A percentile compares a stretch with the other conserved stretches of the same genome.
These are phyloP conservation scores for Galbula dea DNA, from an alignment of 2,113 vertebrate species.

Conservation along the genomic window DNA sequence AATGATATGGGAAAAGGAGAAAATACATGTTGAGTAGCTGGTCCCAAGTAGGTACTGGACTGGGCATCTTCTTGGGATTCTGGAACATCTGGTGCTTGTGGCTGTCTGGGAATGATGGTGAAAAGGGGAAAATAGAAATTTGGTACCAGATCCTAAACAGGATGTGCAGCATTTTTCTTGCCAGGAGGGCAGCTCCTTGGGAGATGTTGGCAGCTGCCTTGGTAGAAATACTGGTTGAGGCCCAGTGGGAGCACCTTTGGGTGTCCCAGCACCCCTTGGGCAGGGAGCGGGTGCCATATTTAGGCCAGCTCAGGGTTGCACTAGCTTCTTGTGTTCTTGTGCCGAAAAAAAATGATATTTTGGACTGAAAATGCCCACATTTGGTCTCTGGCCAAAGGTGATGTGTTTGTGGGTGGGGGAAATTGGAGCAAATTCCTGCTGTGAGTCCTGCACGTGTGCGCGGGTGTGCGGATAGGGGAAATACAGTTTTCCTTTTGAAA, in stretches of 20 bases:
- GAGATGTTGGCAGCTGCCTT: background rate
- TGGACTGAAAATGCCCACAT: conserved; percentile 17
- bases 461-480: conserved; percentile 16
- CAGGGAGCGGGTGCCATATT: rapidly evolving
- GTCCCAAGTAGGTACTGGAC: background rate
- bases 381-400: conserved; percentile 39
- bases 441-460: conserved; percentile 21
- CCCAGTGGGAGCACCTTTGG: rapidly evolving
- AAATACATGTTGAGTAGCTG: background rate
- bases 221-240: background rate
- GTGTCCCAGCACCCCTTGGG: background rate
- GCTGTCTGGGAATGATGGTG: background rate
- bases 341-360: background rate
- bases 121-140: background rate
- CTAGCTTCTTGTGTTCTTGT: background rate
- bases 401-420: conserved; percentile 63
- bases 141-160: background rate
- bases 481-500: conserved; percentile 50
- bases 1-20: background rate
- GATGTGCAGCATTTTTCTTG: background rate
- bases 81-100: background rate
- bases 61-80: background rate
- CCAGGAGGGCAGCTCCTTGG: background rate
- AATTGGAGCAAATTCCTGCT: conserved; percentile 58
- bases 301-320: background rate